Base-by-base conservation (phyloP, 2,888 invertebrate species). In the Choreutis nemorana region DNA sequence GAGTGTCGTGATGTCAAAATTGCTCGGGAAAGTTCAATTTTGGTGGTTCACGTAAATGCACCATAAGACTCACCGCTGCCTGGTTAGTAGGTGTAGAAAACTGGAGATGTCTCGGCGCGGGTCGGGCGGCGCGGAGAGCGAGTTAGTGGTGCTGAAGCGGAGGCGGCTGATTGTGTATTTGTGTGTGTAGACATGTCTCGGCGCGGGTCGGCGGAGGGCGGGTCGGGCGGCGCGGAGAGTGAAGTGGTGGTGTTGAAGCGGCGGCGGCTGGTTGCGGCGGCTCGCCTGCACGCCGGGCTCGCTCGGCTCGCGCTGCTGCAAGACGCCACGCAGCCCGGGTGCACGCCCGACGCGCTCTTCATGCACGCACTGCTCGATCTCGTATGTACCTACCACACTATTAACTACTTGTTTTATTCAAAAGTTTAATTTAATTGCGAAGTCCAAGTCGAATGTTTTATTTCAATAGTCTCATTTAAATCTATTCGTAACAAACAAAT, bases 251-350 rank as follows among this genome's bases (percentile, higher is more conserved):
- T 94, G 1, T 67, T 95, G 23, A 93, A 94, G 55, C 92, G 97
- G 48, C 83, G 96, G 28, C 87, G 91, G 40, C 63, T 97, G 30
- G 93, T 97, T 8, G 86, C 91, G 11, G 84, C 86, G 0, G 82
- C 83, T 24, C 86, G 89, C 0, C 82, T 98, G 9, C 88, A 87
- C 48, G 87, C 90, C n/a, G 98, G 98, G 5, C 90, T 97, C 81
- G 78, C 90, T 20, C 79, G 97, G 23, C 90, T 99, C 55, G 89
- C 90, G 24, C 96, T 99, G 62, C 75, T 99, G 16, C 63, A 99
- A 40, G 98, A 99, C 67, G 94, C 94, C 6, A 96, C 96, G 42
- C 90, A 93, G 34, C 99, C 99, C 0, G 99, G 99, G 0, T 87
- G 92, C 0, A 89, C 98, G 30, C 99, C 99, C 0, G 99, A 99